A percentile compares a stretch with the other conserved stretches of the same genome.
Conservation (phyloP, 2,797 vertebrate species). For the Kryptolebias ocellatus region DNA sequence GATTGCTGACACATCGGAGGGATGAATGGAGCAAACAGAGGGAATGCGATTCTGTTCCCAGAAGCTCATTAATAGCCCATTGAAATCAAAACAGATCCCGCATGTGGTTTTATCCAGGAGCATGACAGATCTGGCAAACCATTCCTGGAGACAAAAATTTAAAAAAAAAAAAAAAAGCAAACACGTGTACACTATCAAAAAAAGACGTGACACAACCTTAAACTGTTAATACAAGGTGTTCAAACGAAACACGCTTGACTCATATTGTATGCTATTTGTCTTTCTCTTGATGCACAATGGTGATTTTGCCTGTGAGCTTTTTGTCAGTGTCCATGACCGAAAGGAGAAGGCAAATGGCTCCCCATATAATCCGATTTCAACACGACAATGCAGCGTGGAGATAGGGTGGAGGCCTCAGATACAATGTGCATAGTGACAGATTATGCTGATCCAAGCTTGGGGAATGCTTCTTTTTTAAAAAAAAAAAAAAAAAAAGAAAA, state of each 20-base stretch:
- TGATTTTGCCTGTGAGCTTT: constrained; percentile 45
- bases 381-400: constrained; percentile 70
- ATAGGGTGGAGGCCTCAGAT: constrained; percentile 67
- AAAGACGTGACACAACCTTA: constrained; percentile 11
- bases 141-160: constrained; percentile 37
- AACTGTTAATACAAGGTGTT: constrained; percentile 47
- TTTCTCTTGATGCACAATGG: constrained; percentile 44
- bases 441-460: constrained; percentile 77
- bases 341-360: constrained; percentile 66
- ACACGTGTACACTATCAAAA: background rate
- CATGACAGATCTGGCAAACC: constrained; percentile 40
- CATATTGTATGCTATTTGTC: constrained; percentile 36
- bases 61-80: constrained; percentile 70
- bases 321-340: constrained; percentile 54
- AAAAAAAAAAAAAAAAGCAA: constrained; percentile 2
- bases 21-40: constrained; percentile 32
- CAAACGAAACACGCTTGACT: constrained; percentile 42
- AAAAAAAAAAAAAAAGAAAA: constrained; percentile 15
- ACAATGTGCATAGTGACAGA: constrained; percentile 79
- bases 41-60: constrained; percentile 26
- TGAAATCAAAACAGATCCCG: constrained; percentile 69
- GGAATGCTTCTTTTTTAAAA: constrained; percentile 37
- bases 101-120: constrained; percentile 43
- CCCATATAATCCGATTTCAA: constrained; percentile 75
- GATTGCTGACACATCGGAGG: constrained; percentile 75